Percentiles rank a stretch among this genome's conserved stretches.
These are phyloP conservation scores for Phataginus tetradactyla DNA, from an alignment of 2,797 vertebrate genomes.

Conservation along the genomic window DNA sequence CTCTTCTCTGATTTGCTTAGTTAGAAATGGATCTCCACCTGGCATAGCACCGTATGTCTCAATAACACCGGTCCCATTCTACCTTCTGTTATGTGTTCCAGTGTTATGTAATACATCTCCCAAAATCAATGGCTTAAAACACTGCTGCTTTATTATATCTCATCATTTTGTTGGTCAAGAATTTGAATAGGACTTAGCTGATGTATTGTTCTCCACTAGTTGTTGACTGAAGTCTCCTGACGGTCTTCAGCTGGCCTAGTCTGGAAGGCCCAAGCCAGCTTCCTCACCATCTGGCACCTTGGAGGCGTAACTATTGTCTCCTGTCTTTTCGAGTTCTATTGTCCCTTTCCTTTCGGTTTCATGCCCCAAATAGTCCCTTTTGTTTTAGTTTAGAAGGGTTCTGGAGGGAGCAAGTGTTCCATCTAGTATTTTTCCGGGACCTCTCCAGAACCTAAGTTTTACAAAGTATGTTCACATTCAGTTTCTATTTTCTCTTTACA, in stretches of 20 bases:
- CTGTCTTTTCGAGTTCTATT: neutral
- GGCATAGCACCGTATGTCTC: neutral
- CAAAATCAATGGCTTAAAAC: neutral
- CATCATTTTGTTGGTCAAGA: neutral
- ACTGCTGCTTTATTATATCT: neutral
- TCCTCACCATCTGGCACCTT: neutral
- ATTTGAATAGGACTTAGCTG: neutral
- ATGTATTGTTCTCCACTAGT: neutral
- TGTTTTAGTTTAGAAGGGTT: neutral
- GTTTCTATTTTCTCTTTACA: slow-evolving; percentile 9
- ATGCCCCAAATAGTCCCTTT: neutral
- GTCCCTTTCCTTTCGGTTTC: neutral
- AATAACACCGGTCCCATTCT: neutral
- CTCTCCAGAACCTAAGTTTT: neutral
- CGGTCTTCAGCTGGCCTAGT: neutral
- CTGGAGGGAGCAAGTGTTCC: neutral
- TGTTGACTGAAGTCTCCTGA: neutral
- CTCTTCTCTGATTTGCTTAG: neutral
- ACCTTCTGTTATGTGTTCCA: neutral
- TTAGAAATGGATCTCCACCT: neutral
- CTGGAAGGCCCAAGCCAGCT: neutral
- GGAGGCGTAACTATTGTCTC: neutral
- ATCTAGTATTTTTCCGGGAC: neutral
- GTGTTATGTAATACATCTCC: neutral
- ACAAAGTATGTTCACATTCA: slow-evolving; percentile 1